A percentile compares a stretch with the other conserved stretches of the same genome.
These are phyloP conservation scores for Pentamera pediparva DNA, from an alignment of 53 echinoderm and acorn worm species.

Conservation along the genomic window DNA sequence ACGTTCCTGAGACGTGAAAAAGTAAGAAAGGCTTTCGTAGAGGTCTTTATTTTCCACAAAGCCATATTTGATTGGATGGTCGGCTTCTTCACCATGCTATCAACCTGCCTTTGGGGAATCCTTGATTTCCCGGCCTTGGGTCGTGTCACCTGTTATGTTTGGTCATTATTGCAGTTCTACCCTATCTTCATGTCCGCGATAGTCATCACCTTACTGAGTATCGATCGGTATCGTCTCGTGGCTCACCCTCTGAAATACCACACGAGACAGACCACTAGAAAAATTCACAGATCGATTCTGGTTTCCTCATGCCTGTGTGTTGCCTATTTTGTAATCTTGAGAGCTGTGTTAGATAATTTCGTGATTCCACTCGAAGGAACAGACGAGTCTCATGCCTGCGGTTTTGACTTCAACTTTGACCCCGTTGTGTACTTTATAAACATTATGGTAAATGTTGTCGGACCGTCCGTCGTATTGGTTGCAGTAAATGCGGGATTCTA, in stretches of 20 bases:
- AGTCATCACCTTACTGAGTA: not conserved
- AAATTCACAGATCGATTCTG: not conserved
- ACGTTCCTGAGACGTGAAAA: not conserved
- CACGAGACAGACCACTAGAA: not conserved
- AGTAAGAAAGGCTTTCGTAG: not conserved
- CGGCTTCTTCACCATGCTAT: not conserved
- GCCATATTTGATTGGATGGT: not conserved
- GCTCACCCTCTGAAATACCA: conserved; percentile 1
- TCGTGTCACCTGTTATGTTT: not conserved
- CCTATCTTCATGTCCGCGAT: not conserved
- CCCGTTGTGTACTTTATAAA: not conserved
- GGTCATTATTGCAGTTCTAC: not conserved
- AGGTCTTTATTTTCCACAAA: not conserved
- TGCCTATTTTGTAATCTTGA: not conserved
- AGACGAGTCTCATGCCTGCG: not conserved
- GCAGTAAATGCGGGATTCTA: not conserved
- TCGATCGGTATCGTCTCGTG: conserved; percentile 1
- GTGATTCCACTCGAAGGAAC: not conserved
- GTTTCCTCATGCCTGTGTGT: not conserved
- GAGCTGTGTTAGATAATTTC: not conserved
- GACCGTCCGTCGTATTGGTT: not conserved
- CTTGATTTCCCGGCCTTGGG: not conserved
- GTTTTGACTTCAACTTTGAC: not conserved
- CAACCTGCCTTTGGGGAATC: not conserved
- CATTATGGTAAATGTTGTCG: too few species aligned